Conservation (phyloP, 1,140 invertebrate genomes). For the Halesus radiatus region DNA sequence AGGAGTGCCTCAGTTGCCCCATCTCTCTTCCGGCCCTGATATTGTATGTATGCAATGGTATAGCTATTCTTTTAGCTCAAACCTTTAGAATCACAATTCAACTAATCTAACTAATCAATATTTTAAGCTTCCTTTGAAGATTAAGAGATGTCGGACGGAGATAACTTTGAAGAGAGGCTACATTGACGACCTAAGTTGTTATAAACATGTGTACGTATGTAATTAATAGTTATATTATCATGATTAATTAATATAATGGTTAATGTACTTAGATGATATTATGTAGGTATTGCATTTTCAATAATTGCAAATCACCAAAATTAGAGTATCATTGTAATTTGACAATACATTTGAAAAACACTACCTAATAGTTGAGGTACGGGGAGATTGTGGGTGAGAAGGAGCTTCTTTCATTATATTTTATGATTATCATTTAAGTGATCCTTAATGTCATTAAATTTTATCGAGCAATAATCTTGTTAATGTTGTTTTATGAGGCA, state of each 20-base stretch:
- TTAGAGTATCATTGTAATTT: slow-evolving; percentile 58
- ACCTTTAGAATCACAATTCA: background rate
- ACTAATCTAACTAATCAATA: background rate
- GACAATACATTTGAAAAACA: slow-evolving; percentile 53
- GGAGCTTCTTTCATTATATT: slow-evolving; percentile 6
- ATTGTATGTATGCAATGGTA: too few species aligned
- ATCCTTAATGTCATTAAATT: too few species aligned
- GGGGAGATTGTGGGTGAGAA: background rate
- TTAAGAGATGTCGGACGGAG: background rate
- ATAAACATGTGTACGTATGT: slow-evolving; percentile 47
- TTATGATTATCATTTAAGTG: background rate
- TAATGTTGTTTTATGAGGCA: too few species aligned
- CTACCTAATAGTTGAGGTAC: slow-evolving; percentile 23
- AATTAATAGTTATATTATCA: slow-evolving; percentile 50
- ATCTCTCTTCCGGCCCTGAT: too few species aligned
- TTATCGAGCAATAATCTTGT: too few species aligned
- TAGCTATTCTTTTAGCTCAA: too few species aligned
- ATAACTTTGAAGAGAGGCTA: background rate
- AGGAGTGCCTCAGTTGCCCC: too few species aligned
- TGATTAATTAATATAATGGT: slow-evolving; percentile 46
- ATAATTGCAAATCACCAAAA: slow-evolving; percentile 57
- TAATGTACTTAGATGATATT: slow-evolving; percentile 50
- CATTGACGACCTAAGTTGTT: slow-evolving; percentile 46
- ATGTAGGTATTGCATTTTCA: slow-evolving; percentile 56
- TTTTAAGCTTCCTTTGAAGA: slow-evolving; percentile 33